Base-by-base conservation (phyloP, 2,888 invertebrate species). In the Caenorhabditis zanzibari region DNA sequence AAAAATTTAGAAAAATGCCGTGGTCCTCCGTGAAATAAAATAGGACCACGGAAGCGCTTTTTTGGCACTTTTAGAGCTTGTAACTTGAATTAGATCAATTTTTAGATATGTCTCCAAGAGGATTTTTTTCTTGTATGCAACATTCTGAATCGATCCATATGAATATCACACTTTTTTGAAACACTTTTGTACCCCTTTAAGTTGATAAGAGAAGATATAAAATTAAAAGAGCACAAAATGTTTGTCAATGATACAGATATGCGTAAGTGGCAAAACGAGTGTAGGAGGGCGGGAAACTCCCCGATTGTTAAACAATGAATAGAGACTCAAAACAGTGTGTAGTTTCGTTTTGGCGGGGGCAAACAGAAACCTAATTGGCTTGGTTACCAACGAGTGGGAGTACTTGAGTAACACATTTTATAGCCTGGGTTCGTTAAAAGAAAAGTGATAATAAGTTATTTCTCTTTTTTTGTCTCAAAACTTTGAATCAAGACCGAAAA, bases 381-480 rank as follows among this genome's bases (percentile, higher is more conserved):
- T 49, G 58, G 56, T 71, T 79, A 26, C 63, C 41, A 56, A 44
- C 41, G 64, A 19, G 49, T 7, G 54, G 47, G 22, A 41, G 56
- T 47, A 79, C 71, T 71, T 61, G 71, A 79, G 77, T 77, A 63
- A 69, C 59, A 69, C 59, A 68, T 68, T 59, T 12, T 6, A 76
- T n/a, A 68, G 52, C 76, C 59, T 61, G 69, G 52, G 47, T 68
- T 77, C 26, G 49, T 35, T 26, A 32, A 35, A 47, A 19, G 19
- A 47, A 47, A 19, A 38, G 38, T 61, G 76, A 66, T 69, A 69
- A n/a, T 19, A 24, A 26, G 54, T n/a, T 68, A n/a, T n/a, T n/a
- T n/a, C n/a, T n/a, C n/a, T n/a, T 54, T 68, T 49, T 68, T 24
- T 54, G 16, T 59, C 38, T 59, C 38, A 10, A 6, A 38, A 10